phyloP scores from a whole-genome alignment of 2,888 invertebrate species.

The Sesia apiformis region DNA sequence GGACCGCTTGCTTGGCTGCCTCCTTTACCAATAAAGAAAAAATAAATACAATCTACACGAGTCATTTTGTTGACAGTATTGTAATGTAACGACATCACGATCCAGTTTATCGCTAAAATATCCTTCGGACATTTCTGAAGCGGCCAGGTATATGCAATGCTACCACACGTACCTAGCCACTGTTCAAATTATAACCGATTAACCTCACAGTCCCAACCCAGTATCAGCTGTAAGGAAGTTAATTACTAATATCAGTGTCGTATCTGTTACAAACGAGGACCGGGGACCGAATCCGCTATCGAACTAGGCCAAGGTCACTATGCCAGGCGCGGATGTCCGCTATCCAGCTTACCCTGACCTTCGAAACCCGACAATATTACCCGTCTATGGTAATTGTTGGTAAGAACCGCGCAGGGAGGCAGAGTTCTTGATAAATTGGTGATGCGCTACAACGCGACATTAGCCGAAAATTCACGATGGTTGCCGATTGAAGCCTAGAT shows the following conservation, averaged over 20 bases:
- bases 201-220: background rate
- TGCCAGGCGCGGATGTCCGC: constrained; percentile 8
- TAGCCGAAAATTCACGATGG: constrained; percentile 39
- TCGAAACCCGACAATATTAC: constrained; percentile 3
- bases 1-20: too few relatives aligned
- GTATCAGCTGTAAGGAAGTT: background rate
- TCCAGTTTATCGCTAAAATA: too few relatives aligned
- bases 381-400: background rate
- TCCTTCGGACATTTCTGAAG: too few relatives aligned
- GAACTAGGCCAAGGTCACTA: background rate
- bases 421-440: background rate
- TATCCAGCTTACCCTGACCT: constrained; percentile 35
- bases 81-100: too few relatives aligned
- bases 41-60: too few relatives aligned
- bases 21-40: too few relatives aligned
- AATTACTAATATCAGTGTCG: background rate
- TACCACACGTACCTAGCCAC: too few relatives aligned
- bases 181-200: background rate
- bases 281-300: background rate
- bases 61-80: too few relatives aligned
- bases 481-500: constrained; percentile 16
- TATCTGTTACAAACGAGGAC: background rate
- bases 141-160: too few relatives aligned
- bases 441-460: constrained; percentile 14
- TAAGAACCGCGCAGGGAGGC: background rate